A percentile compares a stretch with the other conserved stretches of the same genome.
phyloP scores from a whole-genome alignment of 2,888 invertebrate genomes.

The Entomobrya multifasciata region DNA sequence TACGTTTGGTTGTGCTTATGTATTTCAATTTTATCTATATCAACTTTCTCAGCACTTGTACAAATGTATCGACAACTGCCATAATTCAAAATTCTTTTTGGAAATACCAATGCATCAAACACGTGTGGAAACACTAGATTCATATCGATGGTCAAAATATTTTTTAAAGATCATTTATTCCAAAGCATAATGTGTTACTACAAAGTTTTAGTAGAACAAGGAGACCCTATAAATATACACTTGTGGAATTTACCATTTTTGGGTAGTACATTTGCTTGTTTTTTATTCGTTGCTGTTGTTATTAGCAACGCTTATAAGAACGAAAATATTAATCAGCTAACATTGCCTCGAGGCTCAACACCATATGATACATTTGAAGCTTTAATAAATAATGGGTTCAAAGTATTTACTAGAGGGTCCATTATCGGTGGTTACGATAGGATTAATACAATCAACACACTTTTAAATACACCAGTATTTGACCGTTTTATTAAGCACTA shows the following conservation, averaged over 20 bases:
- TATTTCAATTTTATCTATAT: not conserved
- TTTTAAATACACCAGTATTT: not conserved
- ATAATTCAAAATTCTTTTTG: not conserved
- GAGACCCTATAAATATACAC: not conserved
- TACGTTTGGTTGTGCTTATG: not conserved
- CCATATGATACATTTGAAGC: not conserved
- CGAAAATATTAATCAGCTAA: no score
- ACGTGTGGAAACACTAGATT: not conserved
- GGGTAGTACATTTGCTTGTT: not conserved
- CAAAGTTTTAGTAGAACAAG: not conserved
- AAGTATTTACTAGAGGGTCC: not conserved
- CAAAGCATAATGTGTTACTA: not conserved
- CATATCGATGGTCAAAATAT: not conserved
- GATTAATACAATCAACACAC: not conserved
- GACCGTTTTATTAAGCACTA: no score
- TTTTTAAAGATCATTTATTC: not conserved
- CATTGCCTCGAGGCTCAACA: not conserved
- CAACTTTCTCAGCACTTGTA: not conserved
- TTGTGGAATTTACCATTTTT: not conserved
- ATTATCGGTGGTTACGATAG: not conserved
- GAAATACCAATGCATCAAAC: not conserved
- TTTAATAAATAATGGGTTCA: not conserved
- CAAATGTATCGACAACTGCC: not conserved
- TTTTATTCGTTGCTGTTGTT: slow-evolving; percentile 11
- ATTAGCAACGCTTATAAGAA: no score